Evolutionary conservation across 2,888 invertebrate genomes (phyloP).

Genomic region (Platycnemis pennipes): DNA sequence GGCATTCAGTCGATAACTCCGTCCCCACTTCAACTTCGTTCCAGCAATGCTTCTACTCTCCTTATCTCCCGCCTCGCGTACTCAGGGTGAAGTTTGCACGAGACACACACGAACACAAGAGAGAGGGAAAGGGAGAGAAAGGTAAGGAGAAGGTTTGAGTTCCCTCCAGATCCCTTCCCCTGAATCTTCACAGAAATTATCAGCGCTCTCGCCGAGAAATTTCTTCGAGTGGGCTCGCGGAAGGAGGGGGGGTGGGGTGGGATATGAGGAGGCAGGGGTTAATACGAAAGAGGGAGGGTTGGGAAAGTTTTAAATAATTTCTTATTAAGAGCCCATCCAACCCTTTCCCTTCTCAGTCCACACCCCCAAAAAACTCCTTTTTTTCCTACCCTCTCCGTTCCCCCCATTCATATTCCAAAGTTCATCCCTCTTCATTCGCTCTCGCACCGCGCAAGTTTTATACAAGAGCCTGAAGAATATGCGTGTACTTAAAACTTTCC

Average conservation of each 20-base stretch:
- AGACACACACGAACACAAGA: neutral
- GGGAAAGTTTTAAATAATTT: neutral
- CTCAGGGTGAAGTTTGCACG: neutral
- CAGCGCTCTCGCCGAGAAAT: neutral
- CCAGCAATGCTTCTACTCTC: no score
- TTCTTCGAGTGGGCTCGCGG: neutral
- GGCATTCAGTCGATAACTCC: no score
- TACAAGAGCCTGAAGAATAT: no score
- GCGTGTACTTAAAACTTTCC: no score
- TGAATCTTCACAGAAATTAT: neutral
- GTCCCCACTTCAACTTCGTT: no score
- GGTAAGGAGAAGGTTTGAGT: neutral
- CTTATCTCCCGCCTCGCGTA: neutral
- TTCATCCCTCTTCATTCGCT: no score
- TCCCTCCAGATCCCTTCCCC: neutral
- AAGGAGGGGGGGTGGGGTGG: no score
- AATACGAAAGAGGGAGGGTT: neutral
- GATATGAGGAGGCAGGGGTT: neutral
- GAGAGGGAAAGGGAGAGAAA: neutral
- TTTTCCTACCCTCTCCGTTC: no score
- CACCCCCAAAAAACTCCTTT: no score
- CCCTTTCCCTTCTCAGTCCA: neutral
- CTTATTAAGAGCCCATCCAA: neutral
- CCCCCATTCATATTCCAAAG: no score
- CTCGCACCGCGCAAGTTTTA: no score